Conservation (phyloP, 1,140 invertebrate species). For the Oppia nitens region DNA sequence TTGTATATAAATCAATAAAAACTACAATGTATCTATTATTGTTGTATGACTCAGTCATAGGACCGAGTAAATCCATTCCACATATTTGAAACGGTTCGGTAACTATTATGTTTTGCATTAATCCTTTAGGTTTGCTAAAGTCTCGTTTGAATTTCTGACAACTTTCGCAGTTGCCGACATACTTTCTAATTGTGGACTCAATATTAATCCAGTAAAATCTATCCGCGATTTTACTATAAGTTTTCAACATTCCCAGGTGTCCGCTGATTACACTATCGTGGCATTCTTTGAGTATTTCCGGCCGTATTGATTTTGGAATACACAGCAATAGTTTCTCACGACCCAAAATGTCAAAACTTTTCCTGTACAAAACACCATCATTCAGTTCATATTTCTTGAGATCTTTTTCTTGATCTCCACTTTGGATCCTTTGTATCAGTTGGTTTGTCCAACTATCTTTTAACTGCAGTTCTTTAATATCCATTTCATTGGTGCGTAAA, state of each 20-base stretch:
- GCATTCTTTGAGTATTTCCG: neutral
- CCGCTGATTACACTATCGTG: conserved; percentile 7
- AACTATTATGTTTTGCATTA: conserved; percentile 9
- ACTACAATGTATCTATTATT: conserved; percentile 23
- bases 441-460: too few relatives aligned
- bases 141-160: conserved; percentile 6
- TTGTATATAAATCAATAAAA: conserved; percentile 22
- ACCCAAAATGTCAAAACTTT: too few relatives aligned
- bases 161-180: neutral
- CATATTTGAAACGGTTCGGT: conserved; percentile 18
- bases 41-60: conserved; percentile 15
- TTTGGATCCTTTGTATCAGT: too few relatives aligned
- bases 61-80: conserved; percentile 23
- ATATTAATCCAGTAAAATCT: conserved; percentile 11
- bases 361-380: too few relatives aligned
- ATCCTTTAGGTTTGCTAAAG: neutral
- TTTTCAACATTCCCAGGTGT: conserved; percentile 5
- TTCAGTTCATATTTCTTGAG: too few relatives aligned
- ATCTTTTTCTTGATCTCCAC: too few relatives aligned
- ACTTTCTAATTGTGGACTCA: neutral
- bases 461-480: too few relatives aligned
- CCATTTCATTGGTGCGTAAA: too few relatives aligned
- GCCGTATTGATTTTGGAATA: neutral
- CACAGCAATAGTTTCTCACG: too few relatives aligned
- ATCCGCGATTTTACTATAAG: neutral